A percentile compares a stretch with the other conserved stretches of the same genome.
Evolutionary conservation across 2,113 vertebrate genomes (phyloP).

Genomic region (Pachypanchax playfairii): DNA sequence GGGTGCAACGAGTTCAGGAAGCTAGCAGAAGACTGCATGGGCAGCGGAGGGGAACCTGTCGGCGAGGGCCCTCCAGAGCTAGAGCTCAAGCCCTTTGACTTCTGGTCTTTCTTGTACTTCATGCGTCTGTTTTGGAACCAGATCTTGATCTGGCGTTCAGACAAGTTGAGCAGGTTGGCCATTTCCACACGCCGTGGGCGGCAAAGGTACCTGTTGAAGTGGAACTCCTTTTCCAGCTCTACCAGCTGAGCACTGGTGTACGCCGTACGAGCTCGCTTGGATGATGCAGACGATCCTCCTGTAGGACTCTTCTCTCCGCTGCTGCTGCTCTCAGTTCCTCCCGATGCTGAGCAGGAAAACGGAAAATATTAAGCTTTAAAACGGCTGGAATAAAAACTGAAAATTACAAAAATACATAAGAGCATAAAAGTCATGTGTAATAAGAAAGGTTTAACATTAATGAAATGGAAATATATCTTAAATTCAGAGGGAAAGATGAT

Average conservation of each 20-base stretch:
- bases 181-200: conserved; percentile 94
- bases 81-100: conserved; percentile 92
- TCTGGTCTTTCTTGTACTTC: conserved; percentile 99
- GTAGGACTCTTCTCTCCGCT: conserved; percentile 94
- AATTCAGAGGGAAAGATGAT: conserved; percentile 51
- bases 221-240: conserved; percentile 87
- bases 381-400: too few relatives aligned
- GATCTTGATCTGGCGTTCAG: conserved; percentile 97
- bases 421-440: background rate
- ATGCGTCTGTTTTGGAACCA: conserved; percentile 98
- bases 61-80: conserved; percentile 94
- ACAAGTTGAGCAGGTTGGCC: conserved; percentile 96
- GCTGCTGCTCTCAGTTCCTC: conserved; percentile 86
- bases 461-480: background rate
- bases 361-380: background rate
- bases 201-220: conserved; percentile 98
- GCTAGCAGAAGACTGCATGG: conserved; percentile 91
- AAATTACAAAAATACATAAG: background rate
- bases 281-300: conserved; percentile 85
- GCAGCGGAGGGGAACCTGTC: conserved; percentile 89
- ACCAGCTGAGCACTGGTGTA: conserved; percentile 97
- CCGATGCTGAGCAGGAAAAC: conserved; percentile 51
- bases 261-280: conserved; percentile 96
- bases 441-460: background rate
- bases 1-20: conserved; percentile 94